Evolutionary conservation across 2,113 vertebrate species (phyloP), one percentile per base, ranked within the genome.

Genomic region (Cyrtonyx montezumae): DNA sequence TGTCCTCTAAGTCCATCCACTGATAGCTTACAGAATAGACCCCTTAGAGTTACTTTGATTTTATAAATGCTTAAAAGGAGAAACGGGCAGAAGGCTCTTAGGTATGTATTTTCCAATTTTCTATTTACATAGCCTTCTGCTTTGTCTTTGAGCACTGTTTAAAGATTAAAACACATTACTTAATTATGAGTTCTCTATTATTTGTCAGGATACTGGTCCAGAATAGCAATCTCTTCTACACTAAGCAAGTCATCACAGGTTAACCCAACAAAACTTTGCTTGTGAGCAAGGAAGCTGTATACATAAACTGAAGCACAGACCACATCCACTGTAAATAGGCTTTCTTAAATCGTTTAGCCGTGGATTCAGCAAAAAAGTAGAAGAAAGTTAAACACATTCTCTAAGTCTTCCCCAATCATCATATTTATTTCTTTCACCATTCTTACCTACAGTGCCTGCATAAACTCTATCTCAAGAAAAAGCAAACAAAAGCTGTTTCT

Each of bases 301-400:
- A 12, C 79, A 87, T 69, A 88, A 68, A 87, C 58, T 48, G 90
- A 87, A 95, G 62, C 81, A 58, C 67, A 63, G 80, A 81, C 11
- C 94, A 53, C 59, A 93, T 75, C 43, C 65, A 88, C 96, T 81
- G 69, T 37, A 62, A 84, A 58, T 34, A 61, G 68, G 0, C 0
- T 75, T 67, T 55, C 65, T 79, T 58, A 74, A 83, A 85, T 83
- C 25, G 16, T 14, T 75, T 37, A 61, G 26, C 21, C 42, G 25
- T 10, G 9, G 36, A 55, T 43, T 28, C 79, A 95, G 62, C 34
- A 49, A 73, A n/a, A 11, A 69, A 34, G 8, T 32, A 55, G 20
- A 6, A 91, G 66, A 43, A 4, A 59, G 6, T 48, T 58, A 13
- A 51, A 62, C 20, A 45, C 1, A 55, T 46, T 63, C 28, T 42